These are phyloP conservation scores for Lithobius niger DNA, from an alignment of 1,140 invertebrate species.

Conservation along the genomic window DNA sequence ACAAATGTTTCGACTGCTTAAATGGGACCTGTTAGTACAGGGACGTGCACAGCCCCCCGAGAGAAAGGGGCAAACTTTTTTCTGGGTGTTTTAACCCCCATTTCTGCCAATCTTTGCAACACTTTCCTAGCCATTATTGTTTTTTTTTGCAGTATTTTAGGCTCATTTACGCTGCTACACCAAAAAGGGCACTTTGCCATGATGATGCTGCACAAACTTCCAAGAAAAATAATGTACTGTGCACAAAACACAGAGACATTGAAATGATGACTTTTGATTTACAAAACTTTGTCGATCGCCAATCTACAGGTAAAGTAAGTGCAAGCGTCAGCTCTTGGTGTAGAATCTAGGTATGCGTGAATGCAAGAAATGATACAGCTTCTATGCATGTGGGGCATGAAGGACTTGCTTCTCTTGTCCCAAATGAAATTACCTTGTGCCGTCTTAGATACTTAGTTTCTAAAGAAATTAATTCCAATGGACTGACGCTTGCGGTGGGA, in stretches of 20 bases:
- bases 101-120: too few relatives aligned
- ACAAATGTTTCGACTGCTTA: too few relatives aligned
- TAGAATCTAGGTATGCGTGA: slow-evolving; percentile 22
- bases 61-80: too few relatives aligned
- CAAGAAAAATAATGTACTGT: too few relatives aligned
- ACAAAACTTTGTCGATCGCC: slow-evolving; percentile 26
- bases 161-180: too few relatives aligned
- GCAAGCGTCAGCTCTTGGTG: slow-evolving; percentile 26
- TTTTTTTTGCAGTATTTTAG: too few relatives aligned
- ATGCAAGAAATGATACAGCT: slow-evolving; percentile 20
- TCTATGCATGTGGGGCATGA: slow-evolving; percentile 23
- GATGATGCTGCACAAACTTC: too few relatives aligned
- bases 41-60: too few relatives aligned
- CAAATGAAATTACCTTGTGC: slow-evolving; percentile 28
- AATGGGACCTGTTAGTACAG: too few relatives aligned
- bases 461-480: slow-evolving; percentile 25
- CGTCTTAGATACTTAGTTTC: slow-evolving; percentile 23
- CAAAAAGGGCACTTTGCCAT: too few relatives aligned
- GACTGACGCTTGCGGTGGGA: slow-evolving; percentile 28
- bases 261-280: slow-evolving; percentile 24
- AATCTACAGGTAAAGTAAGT: slow-evolving; percentile 22
- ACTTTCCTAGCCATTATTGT: too few relatives aligned
- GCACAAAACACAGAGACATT: neutral
- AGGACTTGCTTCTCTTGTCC: slow-evolving; percentile 23
- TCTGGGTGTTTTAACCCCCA: too few relatives aligned